Evolutionary conservation across 1,140 invertebrate genomes (phyloP).

Genomic region (Lepidotrigona ventralis): DNA sequence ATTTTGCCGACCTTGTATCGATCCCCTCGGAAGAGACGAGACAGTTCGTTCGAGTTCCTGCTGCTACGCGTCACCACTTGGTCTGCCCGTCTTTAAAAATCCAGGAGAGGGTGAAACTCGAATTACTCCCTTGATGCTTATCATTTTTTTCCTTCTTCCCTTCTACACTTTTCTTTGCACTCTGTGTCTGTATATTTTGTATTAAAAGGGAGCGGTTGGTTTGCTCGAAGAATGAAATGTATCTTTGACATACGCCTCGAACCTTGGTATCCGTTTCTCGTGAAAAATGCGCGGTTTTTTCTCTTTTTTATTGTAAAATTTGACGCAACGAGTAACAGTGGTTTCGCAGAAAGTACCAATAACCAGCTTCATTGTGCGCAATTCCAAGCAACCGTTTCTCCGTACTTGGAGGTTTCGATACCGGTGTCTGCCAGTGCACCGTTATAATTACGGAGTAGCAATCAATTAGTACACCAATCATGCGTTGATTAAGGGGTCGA

Average conservation of each 20-base stretch:
- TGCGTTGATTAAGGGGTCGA: slow-evolving; percentile 80
- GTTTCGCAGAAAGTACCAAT: not conserved
- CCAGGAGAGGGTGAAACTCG: not conserved
- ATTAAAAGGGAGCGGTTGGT: not conserved
- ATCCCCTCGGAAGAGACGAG: not conserved
- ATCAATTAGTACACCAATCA: slow-evolving; percentile 81
- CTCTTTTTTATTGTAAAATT: not conserved
- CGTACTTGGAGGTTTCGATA: slow-evolving; percentile 73
- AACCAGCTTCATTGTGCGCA: not conserved
- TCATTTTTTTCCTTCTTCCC: too few relatives aligned
- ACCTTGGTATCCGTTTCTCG: not conserved
- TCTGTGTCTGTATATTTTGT: too few relatives aligned
- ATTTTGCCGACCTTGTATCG: slow-evolving; percentile 47
- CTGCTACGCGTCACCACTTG: slow-evolving; percentile 56
- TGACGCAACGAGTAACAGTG: not conserved
- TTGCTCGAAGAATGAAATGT: not conserved
- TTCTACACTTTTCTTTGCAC: not conserved
- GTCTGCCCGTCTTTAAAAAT: not conserved
- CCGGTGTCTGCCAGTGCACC: slow-evolving; percentile 77
- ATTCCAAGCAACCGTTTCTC: slow-evolving; percentile 57
- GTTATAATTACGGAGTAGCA: slow-evolving; percentile 80
- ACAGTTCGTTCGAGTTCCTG: slow-evolving; percentile 1
- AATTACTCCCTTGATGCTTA: not conserved
- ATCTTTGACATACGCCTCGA: not conserved
- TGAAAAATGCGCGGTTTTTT: not conserved